phyloP scores from a whole-genome alignment of 2,888 invertebrate species.

The Unio pictorum region DNA sequence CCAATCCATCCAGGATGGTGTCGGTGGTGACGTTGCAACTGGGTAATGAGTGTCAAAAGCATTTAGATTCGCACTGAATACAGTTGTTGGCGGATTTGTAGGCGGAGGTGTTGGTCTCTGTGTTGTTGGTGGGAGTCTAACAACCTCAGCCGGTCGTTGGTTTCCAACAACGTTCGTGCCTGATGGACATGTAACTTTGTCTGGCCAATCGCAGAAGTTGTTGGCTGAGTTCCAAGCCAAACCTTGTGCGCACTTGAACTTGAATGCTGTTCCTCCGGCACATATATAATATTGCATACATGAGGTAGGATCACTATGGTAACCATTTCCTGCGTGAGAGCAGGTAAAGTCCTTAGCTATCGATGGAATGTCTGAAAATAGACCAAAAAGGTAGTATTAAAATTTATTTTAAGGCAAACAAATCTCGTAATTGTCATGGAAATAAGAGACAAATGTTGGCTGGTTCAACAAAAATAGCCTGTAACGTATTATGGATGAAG shows the following conservation, averaged over 20 bases:
- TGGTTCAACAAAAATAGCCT: too few species aligned
- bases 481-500: too few species aligned
- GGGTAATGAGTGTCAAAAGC: not conserved
- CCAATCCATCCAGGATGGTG: conserved; percentile 35
- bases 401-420: not conserved
- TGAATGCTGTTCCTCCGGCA: conserved; percentile 38
- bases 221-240: conserved; percentile 42
- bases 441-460: too few species aligned
- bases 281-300: conserved; percentile 53
- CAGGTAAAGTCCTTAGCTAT: conserved; percentile 40
- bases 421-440: too few species aligned
- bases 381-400: conserved; percentile 1
- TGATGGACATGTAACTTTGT: conserved; percentile 26
- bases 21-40: conserved; percentile 3
- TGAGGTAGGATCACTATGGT: conserved; percentile 38
- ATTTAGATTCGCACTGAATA: not conserved
- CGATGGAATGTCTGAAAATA: conserved; percentile 26
- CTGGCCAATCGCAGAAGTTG: conserved; percentile 55
- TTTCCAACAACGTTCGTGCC: not conserved
- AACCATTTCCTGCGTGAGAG: conserved; percentile 36
- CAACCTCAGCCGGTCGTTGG: not conserved
- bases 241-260: conserved; percentile 48
- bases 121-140: conserved; percentile 5
- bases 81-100: too few species aligned
- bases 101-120: not conserved